Evolutionary conservation across 2,113 vertebrate species (phyloP).

Genomic region (Equus przewalskii): DNA sequence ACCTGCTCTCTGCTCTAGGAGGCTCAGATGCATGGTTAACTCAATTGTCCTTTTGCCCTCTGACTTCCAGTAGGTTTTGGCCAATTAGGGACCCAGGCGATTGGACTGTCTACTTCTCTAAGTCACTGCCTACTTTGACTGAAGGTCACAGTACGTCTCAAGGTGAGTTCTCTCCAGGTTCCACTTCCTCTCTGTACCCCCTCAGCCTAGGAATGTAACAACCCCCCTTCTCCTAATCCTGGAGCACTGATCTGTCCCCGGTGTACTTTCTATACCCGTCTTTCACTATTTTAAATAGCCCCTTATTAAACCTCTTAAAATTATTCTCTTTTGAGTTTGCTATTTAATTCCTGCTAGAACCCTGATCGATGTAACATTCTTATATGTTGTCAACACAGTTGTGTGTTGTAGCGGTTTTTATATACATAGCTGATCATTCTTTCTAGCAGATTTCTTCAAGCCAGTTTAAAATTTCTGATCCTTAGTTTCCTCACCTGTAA

Average conservation of each 20-base stretch:
- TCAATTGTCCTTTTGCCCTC: not conserved
- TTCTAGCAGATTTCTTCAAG: not conserved
- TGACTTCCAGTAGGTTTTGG: not conserved
- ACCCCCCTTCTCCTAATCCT: not conserved
- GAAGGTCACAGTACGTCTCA: not conserved
- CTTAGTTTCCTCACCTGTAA: constrained; percentile 8
- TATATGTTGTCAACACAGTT: not conserved
- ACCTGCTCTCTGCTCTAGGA: not conserved
- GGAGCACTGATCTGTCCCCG: not conserved
- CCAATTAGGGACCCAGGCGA: not conserved
- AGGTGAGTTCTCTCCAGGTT: not conserved
- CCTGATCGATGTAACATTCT: not conserved
- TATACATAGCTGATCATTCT: not conserved
- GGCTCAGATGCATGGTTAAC: not conserved
- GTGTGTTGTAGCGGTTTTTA: not conserved
- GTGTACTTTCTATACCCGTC: not conserved
- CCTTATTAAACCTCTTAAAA: not conserved
- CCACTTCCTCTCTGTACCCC: not conserved
- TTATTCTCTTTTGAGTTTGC: not conserved
- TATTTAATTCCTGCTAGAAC: not conserved
- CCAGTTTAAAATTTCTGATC: not conserved
- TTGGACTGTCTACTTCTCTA: not conserved
- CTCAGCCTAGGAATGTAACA: not conserved
- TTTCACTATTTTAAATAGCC: not conserved
- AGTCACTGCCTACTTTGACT: not conserved